These are phyloP conservation scores for Synchiropus splendidus DNA, from an alignment of 2,113 vertebrate species.

Conservation along the genomic window DNA sequence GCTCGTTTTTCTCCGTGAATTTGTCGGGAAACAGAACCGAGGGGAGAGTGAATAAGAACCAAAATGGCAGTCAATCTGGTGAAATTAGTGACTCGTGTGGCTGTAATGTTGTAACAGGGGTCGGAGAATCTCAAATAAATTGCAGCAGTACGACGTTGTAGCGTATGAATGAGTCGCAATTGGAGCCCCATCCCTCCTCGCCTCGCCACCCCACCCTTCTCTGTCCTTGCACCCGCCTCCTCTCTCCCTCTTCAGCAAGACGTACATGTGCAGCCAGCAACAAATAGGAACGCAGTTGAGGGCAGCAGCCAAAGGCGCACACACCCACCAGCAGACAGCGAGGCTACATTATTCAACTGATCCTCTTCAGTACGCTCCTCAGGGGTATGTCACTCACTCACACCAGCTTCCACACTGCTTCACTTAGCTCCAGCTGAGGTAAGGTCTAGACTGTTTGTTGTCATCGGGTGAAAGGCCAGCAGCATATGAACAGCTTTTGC, in stretches of 20 bases:
- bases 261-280: slow-evolving; percentile 45
- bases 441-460: slow-evolving; percentile 21
- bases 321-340: slow-evolving; percentile 43
- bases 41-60: no score
- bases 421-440: slow-evolving; percentile 17
- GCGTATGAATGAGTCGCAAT: no score
- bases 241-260: slow-evolving; percentile 24
- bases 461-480: no score
- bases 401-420: slow-evolving; percentile 11
- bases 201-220: slow-evolving; percentile 23
- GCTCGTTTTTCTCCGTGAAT: no score
- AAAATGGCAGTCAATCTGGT: no score
- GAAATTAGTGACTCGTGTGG: no score
- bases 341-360: slow-evolving; percentile 33
- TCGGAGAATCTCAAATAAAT: no score
- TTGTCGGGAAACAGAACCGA: no score
- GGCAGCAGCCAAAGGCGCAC: slow-evolving; percentile 50
- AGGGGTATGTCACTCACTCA: slow-evolving; percentile 16
- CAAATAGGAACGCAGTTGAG: slow-evolving; percentile 47
- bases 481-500: not conserved
- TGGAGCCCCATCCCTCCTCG: slow-evolving; percentile 45
- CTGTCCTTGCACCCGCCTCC: slow-evolving; percentile 19
- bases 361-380: slow-evolving; percentile 21
- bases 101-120: no score
- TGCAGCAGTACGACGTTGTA: no score